phyloP scores from a whole-genome alignment of 2,797 vertebrate genomes.

The Xenopus petersii region DNA sequence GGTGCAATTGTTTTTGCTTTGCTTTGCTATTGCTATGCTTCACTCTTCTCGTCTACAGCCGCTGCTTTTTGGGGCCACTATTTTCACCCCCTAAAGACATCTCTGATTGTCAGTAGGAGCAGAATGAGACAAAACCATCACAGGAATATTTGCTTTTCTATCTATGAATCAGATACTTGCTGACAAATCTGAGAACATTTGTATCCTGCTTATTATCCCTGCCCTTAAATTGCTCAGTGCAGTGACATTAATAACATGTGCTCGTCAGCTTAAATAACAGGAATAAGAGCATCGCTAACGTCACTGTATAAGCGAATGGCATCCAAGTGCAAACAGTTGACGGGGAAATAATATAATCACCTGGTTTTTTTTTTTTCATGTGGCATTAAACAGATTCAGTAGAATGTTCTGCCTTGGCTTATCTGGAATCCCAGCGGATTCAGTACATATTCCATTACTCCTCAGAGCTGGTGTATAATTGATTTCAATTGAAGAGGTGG shows the following conservation, averaged over 20 bases:
- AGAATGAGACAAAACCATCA: no score
- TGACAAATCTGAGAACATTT: neutral
- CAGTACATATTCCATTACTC: neutral
- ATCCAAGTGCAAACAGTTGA: neutral
- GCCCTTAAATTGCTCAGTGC: neutral
- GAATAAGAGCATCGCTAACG: neutral
- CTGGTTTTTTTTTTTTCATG: neutral
- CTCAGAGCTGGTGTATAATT: no score
- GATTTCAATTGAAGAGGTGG: no score
- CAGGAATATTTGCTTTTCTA: no score
- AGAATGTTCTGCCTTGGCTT: neutral
- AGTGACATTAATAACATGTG: neutral
- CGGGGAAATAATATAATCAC: neutral
- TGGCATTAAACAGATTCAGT: slow-evolving; percentile 8
- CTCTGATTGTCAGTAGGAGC: no score
- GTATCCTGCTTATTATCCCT: neutral
- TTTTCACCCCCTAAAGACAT: no score
- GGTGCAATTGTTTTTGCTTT: no score
- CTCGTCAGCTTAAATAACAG: neutral
- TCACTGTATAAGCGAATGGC: neutral
- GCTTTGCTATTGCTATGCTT: no score
- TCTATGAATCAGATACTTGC: no score
- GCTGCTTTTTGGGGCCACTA: no score
- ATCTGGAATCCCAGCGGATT: neutral
- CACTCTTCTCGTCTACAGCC: no score